A percentile compares a stretch with the other conserved stretches of the same genome.
These are phyloP conservation scores for Leptopterna dolabrata DNA, from an alignment of 2,888 invertebrate species.

Conservation along the genomic window DNA sequence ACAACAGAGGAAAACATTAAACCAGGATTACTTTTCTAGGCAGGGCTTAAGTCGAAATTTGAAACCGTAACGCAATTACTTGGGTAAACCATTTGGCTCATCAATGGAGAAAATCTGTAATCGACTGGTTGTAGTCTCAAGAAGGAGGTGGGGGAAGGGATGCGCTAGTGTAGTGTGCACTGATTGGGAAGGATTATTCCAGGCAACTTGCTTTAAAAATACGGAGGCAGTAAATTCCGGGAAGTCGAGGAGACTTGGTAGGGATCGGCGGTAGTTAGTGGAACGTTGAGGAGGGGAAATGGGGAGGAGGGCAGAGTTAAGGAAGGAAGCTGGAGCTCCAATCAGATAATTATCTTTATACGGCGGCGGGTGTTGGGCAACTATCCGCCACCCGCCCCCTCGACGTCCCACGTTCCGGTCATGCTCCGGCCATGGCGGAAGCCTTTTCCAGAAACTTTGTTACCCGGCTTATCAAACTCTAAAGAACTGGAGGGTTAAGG, in stretches of 20 bases:
- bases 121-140: neutral
- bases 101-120: conserved; percentile 25
- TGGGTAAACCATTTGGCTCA: neutral
- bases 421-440: neutral
- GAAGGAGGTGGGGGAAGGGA: neutral
- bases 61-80: neutral
- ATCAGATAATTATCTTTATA: conserved; percentile 35
- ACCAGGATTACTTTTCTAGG: neutral
- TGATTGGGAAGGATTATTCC: conserved; percentile 41
- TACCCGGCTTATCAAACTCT: neutral
- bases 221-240: conserved; percentile 43
- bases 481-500: neutral
- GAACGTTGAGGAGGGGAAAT: neutral
- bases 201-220: conserved; percentile 44
- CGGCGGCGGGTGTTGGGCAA: conserved; percentile 1
- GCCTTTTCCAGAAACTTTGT: conserved; percentile 1
- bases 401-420: neutral
- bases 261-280: neutral
- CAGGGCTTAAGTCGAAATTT: neutral
- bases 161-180: neutral
- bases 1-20: neutral
- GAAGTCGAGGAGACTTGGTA: neutral
- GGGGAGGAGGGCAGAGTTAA: neutral
- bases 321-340: conserved; percentile 23
- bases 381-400: conserved; percentile 17